These are phyloP conservation scores for Erebia ligea DNA, from an alignment of 2,888 invertebrate species.

Conservation along the genomic window DNA sequence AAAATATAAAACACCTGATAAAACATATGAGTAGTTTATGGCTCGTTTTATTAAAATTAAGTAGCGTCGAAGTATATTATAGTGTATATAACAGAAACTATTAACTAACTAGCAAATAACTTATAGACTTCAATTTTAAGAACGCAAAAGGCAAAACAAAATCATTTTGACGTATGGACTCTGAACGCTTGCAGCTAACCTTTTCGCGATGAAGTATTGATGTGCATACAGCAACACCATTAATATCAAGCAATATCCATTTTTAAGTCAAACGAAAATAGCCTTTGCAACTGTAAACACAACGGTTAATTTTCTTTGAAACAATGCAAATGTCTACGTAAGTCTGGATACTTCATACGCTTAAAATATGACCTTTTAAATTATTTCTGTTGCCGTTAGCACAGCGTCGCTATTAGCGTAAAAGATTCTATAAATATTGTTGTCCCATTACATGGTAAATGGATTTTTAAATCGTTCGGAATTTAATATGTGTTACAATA, in stretches of 20 bases:
- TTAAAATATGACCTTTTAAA: slow-evolving; percentile 38
- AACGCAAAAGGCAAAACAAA: slow-evolving; percentile 37
- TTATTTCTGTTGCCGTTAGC: slow-evolving; percentile 36
- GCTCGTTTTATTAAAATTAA: not conserved
- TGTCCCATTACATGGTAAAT: slow-evolving; percentile 22
- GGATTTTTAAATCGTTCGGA: slow-evolving; percentile 12
- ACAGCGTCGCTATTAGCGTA: slow-evolving; percentile 38
- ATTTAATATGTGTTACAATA: not conserved
- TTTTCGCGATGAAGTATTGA: slow-evolving; percentile 38
- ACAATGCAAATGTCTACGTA: not conserved
- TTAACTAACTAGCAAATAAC: slow-evolving; percentile 31
- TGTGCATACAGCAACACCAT: slow-evolving; percentile 25
- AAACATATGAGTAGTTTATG: not conserved
- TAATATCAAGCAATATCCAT: slow-evolving; percentile 20
- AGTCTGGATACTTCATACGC: slow-evolving; percentile 19
- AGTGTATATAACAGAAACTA: slow-evolving; percentile 12
- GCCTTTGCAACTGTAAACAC: not conserved
- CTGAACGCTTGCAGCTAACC: slow-evolving; percentile 35
- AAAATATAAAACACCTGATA: not conserved
- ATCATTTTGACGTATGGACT: slow-evolving; percentile 30
- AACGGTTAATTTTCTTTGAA: slow-evolving; percentile 14
- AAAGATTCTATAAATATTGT: slow-evolving; percentile 33
- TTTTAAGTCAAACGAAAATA: not conserved
- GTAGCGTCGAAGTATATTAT: not conserved
- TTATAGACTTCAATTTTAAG: slow-evolving; percentile 31